Base-by-base conservation (phyloP, 2,797 vertebrate species). In the Lepus townsendii region DNA sequence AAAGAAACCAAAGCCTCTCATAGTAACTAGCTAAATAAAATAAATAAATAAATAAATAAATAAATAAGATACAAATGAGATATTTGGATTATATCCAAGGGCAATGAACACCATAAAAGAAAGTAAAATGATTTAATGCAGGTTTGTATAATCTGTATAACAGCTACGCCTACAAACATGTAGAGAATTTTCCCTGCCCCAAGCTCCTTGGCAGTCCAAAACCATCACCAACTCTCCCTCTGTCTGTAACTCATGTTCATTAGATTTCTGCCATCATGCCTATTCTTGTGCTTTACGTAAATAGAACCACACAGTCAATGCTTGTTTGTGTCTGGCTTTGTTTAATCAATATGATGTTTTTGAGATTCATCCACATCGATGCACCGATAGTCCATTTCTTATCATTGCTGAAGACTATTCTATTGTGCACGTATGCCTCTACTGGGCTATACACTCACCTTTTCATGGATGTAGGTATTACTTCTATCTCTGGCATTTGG, bases 21-120 rank as follows among this genome's bases (percentile, higher is more conserved):
- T 38, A 83, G 42, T 30, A 95, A 92, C 86, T 42, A 47, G 14
- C 42, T 91, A 88, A 87, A 93, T 35, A 35, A 35, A 35, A 35
- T 35, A 35, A 35, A 35, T 35, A 35, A 35, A 35, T 35, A 35
- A 35, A 35, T 35, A 3, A 35, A 35, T 35, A 35, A 35, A 35
- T 35, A 35, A 35, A 35, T 35, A 35, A 78, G 57, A 62, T n/a
- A 54, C 2, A 62, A 30, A 50, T 19, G 24, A 83, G 35, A 26
- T 35, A 84, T 79, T 30, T 54, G 24, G 20, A 82, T 90, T 82
- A 82, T 24, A 83, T 38, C 26, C 16, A 78, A 95, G 42, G n/a
- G 14, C 22, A 75, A 47, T 0, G 57, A n/a, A 93, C 68, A 20
- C 30, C 73, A 92, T 87, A 68, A 75, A 91, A 71, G 57, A 95